Evolutionary conservation across 64 coral and sea anemone species (phyloP), one percentile per base, ranked within the genome.

Genomic region (Astreopora myriophthalma): DNA sequence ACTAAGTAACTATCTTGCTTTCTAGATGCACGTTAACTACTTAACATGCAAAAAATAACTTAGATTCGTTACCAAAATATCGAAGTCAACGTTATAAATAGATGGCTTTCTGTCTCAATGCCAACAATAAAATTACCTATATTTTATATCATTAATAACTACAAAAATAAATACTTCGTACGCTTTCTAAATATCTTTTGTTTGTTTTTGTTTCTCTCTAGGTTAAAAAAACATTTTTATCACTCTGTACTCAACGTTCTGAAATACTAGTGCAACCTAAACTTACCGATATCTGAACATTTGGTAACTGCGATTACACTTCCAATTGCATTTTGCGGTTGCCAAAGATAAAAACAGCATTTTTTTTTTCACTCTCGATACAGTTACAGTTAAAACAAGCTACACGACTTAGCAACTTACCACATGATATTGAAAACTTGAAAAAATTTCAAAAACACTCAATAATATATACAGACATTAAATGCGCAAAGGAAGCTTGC

Each of bases 61-160:
- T 78, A 78, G 19, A 80, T 52, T 80, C 8, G 22, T 65, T 63
- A 83, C 79, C 52, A 83, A 64, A 64, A 11, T 64, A 37, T 35
- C 5, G 29, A 80, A 76, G 40, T 42, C 13, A 58, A 60, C 77
- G 30, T 78, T 78, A 66, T 83, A 83, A 83, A 83, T 83, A 83
- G 5, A 10, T 63, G 34, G 29, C 26, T 48, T 25, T 60, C 25
- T 1, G 3, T 6, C 20, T 24, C 25, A 5, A 16, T 64, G 55
- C 34, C 20, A 83, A 64, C 79, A 37, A 83, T 83, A 83, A 65
- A 83, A 83, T 38, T 23, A 38, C 1, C 11, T 34, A 13, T 65
- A 38, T 7, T 80, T 58, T 61, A 8, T 0, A 36, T 36, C 22
- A 36, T 20, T 65, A 64, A 62, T 9, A 64, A 38, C 55, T 64